Conservation (phyloP, 2,888 invertebrate genomes). For the Patella caerulea region DNA sequence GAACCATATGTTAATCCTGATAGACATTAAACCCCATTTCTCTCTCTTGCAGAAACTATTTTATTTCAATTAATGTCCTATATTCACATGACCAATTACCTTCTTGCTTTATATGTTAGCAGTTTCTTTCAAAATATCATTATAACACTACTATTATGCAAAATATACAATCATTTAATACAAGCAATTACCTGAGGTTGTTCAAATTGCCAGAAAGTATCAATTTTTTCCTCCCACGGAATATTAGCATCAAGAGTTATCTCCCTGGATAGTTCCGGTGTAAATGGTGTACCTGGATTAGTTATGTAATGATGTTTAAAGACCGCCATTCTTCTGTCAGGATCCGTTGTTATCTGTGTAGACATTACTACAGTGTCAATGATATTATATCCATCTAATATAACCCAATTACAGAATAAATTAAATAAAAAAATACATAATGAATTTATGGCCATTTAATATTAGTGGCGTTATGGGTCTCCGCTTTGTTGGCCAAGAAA, state of each 20-base stretch:
- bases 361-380: constrained; percentile 74
- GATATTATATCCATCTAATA: constrained; percentile 80
- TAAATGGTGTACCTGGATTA: constrained; percentile 53
- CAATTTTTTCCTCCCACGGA: constrained; percentile 48
- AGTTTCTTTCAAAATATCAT: not conserved
- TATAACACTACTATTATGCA: not conserved
- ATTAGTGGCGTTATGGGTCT: no score
- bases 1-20: no score
- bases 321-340: constrained; percentile 51
- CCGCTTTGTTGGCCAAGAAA: no score
- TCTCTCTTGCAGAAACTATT: no score
- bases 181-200: constrained; percentile 36
- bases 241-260: constrained; percentile 43
- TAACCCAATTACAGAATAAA: constrained; percentile 72
- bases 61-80: no score
- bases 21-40: no score
- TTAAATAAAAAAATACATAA: no score
- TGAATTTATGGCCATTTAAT: no score
- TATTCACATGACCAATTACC: no score
- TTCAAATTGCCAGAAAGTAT: constrained; percentile 49
- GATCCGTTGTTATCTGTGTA: constrained; percentile 69
- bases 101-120: no score
- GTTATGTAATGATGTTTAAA: constrained; percentile 65
- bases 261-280: constrained; percentile 34
- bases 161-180: not conserved